Evolutionary conservation across 2,797 vertebrate species (phyloP).

Genomic region (Alauda arvensis): DNA sequence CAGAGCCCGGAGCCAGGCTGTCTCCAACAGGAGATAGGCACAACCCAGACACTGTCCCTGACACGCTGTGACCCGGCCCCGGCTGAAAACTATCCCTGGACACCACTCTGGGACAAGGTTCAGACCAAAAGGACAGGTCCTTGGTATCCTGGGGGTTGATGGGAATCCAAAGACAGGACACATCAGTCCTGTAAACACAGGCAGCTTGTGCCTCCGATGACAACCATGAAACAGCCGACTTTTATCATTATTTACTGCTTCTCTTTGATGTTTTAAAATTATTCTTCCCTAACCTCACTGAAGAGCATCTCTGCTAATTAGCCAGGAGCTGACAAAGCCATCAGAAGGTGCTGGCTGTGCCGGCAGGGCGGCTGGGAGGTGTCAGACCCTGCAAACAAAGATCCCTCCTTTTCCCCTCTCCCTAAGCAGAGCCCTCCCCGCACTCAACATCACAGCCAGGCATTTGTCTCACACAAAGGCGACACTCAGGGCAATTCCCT

Average conservation of each 20-base stretch:
- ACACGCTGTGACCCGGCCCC: neutral
- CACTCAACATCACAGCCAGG: constrained; percentile 4
- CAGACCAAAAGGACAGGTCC: neutral
- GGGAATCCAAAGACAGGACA: neutral
- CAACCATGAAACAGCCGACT: neutral
- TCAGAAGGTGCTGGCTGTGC: constrained; percentile 38
- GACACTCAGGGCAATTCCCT: neutral
- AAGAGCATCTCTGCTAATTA: constrained; percentile 46
- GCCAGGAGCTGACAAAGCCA: constrained; percentile 48
- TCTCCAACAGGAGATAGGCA: neutral
- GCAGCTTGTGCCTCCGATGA: neutral
- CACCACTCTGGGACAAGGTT: neutral
- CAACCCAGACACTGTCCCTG: neutral
- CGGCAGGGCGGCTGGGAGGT: constrained; percentile 42
- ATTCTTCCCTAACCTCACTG: neutral
- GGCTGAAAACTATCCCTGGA: neutral
- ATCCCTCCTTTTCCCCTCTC: neutral
- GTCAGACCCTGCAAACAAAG: constrained; percentile 62
- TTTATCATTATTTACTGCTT: constrained; percentile 20
- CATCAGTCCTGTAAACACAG: neutral
- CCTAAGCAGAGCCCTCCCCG: neutral
- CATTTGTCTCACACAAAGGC: constrained; percentile 53
- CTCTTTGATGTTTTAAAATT: constrained; percentile 38
- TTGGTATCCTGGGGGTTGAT: accelerated
- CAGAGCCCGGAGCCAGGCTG: neutral